Conservation (phyloP, 2,797 vertebrate genomes). For the Rhynchonycteris naso region DNA sequence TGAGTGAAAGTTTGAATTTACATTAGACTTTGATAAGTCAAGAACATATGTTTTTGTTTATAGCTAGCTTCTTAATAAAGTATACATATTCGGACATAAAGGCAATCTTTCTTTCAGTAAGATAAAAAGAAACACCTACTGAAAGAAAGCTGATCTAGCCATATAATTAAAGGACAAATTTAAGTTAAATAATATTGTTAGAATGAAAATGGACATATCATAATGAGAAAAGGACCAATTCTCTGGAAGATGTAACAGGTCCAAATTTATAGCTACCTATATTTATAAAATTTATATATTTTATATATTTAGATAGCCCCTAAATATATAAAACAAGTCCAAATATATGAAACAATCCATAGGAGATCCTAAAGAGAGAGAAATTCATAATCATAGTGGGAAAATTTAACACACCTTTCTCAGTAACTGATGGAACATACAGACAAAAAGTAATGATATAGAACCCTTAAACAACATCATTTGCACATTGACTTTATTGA, state of each 20-base stretch:
- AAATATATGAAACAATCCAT: neutral
- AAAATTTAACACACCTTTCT: neutral
- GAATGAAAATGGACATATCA: neutral
- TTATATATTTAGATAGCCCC: neutral
- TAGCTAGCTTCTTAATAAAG: constrained; percentile 22
- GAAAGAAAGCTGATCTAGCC: neutral
- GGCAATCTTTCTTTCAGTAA: neutral
- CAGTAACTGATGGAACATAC: neutral
- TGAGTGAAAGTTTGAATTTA: constrained; percentile 18
- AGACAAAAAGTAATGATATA: neutral
- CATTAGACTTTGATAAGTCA: neutral
- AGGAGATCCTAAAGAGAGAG: neutral
- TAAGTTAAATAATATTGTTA: constrained; percentile 4
- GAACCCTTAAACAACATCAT: neutral
- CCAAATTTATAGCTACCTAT: neutral
- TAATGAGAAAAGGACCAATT: neutral
- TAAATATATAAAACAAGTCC: neutral
- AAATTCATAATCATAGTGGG: neutral
- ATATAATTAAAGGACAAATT: neutral
- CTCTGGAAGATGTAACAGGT: neutral
- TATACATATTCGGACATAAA: no score
- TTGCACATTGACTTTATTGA: neutral
- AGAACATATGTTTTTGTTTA: constrained; percentile 2
- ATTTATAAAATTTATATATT: no score
- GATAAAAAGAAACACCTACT: neutral